Base-by-base conservation (phyloP, 1,140 invertebrate genomes). In the Bombus superbus region DNA sequence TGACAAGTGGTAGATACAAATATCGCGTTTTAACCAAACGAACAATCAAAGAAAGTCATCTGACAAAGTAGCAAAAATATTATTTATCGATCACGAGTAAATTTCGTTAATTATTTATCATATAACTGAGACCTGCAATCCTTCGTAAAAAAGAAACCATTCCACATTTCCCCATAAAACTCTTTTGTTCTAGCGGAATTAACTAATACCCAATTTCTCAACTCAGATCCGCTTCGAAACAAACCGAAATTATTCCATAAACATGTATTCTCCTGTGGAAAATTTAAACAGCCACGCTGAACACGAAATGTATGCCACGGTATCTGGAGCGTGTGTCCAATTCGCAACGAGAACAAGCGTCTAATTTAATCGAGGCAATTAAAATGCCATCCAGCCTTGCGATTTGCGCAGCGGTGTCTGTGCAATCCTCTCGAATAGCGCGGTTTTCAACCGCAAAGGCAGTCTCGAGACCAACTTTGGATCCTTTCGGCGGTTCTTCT, bases 321-420 rank as follows among this genome's bases (percentile, higher is more conserved):
- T 35, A 1, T 2, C 3, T 44, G 5, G 11, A 53, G 28, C 28
- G 47, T 40, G 11, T 11, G 64, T 72, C 38, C 47, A 78, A 35
- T 18, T 42, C 35, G 40, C 40, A 40, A 80, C 53, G 38, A 35
- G 47, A 71, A 62, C 76, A 28, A 44, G 40, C 83, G 76, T 68
- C 71, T 86, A 89, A 89, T 89, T 89, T 83, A 89, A 89, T 89
- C 76, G 84, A 47, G 82, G 75, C 85, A 89, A 89, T 89, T 89
- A 89, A 81, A 79, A 86, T 62, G 40, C 78, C 57, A 73, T 72
- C 76, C 81, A 83, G 59, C 79, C 79, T 73, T 38, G 78, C 64
- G 64, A 72, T 62, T 59, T n/a, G 32, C n/a, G n/a, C 83, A 57
- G n/a, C 18, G 25, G 11, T 42, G 57, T 57, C 66, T 53, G 42